phyloP scores from a whole-genome alignment of 2,113 vertebrate species.

The Misgurnus mizolepis region DNA sequence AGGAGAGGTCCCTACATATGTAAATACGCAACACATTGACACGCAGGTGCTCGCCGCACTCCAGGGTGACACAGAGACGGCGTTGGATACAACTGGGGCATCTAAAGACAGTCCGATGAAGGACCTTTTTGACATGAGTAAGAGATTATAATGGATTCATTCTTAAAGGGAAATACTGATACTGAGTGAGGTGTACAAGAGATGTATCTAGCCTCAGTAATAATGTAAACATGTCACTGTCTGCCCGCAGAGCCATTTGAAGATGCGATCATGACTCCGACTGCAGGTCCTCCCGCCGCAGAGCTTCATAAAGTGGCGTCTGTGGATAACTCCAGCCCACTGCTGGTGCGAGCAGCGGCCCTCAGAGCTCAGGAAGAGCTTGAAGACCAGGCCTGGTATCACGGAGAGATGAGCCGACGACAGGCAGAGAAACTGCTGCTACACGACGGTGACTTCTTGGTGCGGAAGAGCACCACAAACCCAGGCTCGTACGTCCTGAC shows the following conservation, averaged over 20 bases:
- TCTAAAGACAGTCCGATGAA: conserved; percentile 83
- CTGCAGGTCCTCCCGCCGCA: conserved; percentile 52
- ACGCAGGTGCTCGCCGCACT: conserved; percentile 76
- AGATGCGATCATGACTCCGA: conserved; percentile 83
- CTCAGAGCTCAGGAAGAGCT: conserved; percentile 80
- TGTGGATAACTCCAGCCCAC: conserved; percentile 82
- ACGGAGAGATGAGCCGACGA: conserved; percentile 91
- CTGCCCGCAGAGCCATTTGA: conserved; percentile 87
- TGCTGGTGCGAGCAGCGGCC: conserved; percentile 76
- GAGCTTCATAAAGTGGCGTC: conserved; percentile 80
- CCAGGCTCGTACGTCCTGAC: conserved; percentile 94
- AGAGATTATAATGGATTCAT: conserved; percentile 55
- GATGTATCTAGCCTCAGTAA: too few species aligned
- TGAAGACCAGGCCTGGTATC: conserved; percentile 87
- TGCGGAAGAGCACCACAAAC: conserved; percentile 93
- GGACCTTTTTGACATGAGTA: conserved; percentile 99
- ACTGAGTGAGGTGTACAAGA: too few species aligned
- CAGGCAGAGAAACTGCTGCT: conserved; percentile 89
- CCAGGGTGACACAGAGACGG: conserved; percentile 73
- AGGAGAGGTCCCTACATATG: conserved; percentile 81
- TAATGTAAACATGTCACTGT: neutral
- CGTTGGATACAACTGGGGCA: conserved; percentile 67
- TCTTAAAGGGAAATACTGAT: too few species aligned
- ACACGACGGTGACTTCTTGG: conserved; percentile 92
- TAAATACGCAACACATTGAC: conserved; percentile 89